phyloP scores from a whole-genome alignment of 1,140 invertebrate species.

The Ostrea edulis region DNA sequence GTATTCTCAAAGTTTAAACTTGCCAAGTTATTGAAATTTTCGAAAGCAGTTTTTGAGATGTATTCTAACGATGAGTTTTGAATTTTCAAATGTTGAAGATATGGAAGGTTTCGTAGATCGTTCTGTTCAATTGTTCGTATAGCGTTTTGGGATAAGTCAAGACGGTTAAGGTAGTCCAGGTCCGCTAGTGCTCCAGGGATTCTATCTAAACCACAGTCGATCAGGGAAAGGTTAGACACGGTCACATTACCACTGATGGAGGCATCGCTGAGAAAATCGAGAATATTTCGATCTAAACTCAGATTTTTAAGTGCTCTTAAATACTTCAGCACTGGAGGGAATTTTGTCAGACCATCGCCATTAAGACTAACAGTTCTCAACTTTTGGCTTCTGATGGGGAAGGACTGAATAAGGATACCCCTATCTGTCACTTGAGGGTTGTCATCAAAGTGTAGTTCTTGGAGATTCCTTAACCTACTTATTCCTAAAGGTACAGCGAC shows the following conservation, averaged over 20 bases:
- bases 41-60: conserved; percentile 47
- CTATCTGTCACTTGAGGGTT: conserved; percentile 42
- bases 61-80: conserved; percentile 44
- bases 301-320: conserved; percentile 22
- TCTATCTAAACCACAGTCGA: conserved; percentile 47
- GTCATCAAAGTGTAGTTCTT: conserved; percentile 48
- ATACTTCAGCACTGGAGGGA: conserved; percentile 53
- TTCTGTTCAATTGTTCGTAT: conserved; percentile 49
- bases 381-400: conserved; percentile 29
- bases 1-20: conserved; percentile 40
- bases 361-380: conserved; percentile 38
- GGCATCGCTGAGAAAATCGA: conserved; percentile 51
- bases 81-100: conserved; percentile 42
- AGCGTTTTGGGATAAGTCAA: conserved; percentile 49
- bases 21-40: neutral
- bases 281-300: conserved; percentile 43
- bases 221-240: conserved; percentile 25
- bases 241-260: neutral
- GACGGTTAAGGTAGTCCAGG: neutral
- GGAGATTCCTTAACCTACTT: conserved; percentile 37
- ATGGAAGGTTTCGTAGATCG: conserved; percentile 37
- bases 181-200: conserved; percentile 50
- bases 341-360: conserved; percentile 41
- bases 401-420: conserved; percentile 50
- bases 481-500: conserved; percentile 49